These are phyloP conservation scores for Gavialis gangeticus DNA, from an alignment of 2,113 vertebrate species.

Conservation along the genomic window DNA sequence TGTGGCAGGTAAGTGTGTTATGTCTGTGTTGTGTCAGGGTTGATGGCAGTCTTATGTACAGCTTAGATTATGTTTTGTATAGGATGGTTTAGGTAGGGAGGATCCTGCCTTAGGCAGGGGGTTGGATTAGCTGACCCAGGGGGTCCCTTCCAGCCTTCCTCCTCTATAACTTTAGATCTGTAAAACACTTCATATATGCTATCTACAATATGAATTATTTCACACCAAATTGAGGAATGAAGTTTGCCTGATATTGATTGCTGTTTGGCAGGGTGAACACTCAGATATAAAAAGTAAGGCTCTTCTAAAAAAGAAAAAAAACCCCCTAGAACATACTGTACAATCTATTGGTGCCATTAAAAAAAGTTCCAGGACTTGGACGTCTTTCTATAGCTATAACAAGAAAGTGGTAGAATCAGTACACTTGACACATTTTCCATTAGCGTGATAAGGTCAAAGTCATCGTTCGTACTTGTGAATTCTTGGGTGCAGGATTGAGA, in stretches of 20 bases:
- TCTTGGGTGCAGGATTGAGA: not conserved
- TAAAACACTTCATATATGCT: accelerated
- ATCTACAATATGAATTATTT: not conserved
- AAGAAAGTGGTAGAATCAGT: not conserved
- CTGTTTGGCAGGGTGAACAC: not conserved
- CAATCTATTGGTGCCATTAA: not conserved
- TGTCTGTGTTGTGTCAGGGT: too few species aligned
- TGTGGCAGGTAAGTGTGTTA: too few species aligned
- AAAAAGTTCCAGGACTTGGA: not conserved
- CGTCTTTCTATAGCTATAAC: accelerated
- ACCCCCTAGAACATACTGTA: not conserved
- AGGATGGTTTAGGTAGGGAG: too few species aligned
- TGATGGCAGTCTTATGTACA: too few species aligned
- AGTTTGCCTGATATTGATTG: not conserved
- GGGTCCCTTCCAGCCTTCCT: too few species aligned
- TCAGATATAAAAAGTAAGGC: not conserved
- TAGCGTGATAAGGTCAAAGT: not conserved
- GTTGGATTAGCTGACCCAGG: too few species aligned
- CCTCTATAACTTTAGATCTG: too few species aligned
- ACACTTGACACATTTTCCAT: conserved; percentile 8
- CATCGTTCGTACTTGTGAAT: not conserved
- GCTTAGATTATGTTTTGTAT: too few species aligned
- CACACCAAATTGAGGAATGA: not conserved
- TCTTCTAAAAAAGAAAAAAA: not conserved
- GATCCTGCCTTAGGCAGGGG: too few species aligned